Conservation (phyloP, 2,797 vertebrate species). For the Notoglanidium macrostoma region DNA sequence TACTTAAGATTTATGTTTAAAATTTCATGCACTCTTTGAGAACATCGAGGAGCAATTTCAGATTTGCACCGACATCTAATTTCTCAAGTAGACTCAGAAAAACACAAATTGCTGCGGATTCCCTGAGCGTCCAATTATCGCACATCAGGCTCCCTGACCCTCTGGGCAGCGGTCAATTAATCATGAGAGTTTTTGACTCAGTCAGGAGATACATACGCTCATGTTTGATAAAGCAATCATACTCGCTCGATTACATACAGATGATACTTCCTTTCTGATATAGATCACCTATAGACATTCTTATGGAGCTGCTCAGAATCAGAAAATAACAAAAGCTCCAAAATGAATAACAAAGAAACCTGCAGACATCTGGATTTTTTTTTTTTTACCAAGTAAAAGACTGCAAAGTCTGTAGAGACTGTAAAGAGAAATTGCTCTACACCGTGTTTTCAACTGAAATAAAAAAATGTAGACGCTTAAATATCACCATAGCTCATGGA, state of each 20-base stretch:
- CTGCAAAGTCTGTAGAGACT: background rate
- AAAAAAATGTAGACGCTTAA: background rate
- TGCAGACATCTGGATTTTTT: background rate
- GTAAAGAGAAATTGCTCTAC: background rate
- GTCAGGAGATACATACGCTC: slow-evolving; percentile 75
- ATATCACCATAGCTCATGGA: background rate
- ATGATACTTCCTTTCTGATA: slow-evolving; percentile 76
- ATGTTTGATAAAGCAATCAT: slow-evolving; percentile 83
- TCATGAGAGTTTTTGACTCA: slow-evolving; percentile 70
- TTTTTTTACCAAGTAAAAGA: background rate
- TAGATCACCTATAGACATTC: background rate
- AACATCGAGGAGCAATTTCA: slow-evolving; percentile 84
- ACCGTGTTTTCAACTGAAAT: background rate
- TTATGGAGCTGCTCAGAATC: background rate
- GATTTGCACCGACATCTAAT: slow-evolving; percentile 86
- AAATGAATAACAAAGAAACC: background rate
- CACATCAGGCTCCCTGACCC: slow-evolving; percentile 84
- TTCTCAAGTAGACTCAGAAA: slow-evolving; percentile 80
- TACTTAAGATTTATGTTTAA: slow-evolving; percentile 82
- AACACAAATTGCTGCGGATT: slow-evolving; percentile 83
- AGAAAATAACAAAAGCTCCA: background rate
- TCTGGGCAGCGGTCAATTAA: slow-evolving; percentile 83
- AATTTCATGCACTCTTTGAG: slow-evolving; percentile 83
- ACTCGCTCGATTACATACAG: slow-evolving; percentile 72
- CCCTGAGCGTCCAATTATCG: slow-evolving; percentile 84